Percentiles rank a stretch among this genome's conserved stretches.
phyloP scores from a whole-genome alignment of 2,113 vertebrate genomes.

The Melanerpes aurifrons region DNA sequence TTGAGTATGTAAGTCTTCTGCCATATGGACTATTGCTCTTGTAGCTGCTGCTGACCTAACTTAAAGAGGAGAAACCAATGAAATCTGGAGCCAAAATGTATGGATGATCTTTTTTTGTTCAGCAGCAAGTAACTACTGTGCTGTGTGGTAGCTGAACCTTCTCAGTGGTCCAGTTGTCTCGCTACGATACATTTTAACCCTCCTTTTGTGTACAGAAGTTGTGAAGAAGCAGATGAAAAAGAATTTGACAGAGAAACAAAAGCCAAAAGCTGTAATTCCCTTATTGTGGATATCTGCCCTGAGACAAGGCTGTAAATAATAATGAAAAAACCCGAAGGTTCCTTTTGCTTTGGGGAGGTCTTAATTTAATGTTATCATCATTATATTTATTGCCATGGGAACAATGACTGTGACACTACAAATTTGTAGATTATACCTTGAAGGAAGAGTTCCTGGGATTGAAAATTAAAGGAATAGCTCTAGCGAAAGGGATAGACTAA shows the following conservation, averaged over 20 bases:
- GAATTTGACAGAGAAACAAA: neutral
- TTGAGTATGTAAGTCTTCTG: neutral
- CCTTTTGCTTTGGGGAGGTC: neutral
- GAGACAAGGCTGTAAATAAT: neutral
- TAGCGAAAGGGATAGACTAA: neutral
- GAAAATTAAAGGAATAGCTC: neutral
- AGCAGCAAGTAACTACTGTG: neutral
- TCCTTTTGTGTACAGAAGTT: neutral
- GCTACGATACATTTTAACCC: neutral
- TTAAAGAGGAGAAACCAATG: neutral
- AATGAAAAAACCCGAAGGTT: neutral
- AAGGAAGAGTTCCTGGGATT: neutral
- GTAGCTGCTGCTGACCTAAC: neutral
- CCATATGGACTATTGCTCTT: neutral
- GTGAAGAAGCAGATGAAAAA: neutral
- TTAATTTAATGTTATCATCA: neutral
- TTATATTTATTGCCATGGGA: constrained; percentile 38
- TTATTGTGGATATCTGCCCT: neutral
- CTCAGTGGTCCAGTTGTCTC: neutral
- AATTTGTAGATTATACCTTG: neutral
- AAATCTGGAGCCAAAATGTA: neutral
- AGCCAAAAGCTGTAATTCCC: neutral
- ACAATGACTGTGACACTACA: constrained; percentile 1
- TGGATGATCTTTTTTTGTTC: neutral
- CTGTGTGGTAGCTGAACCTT: neutral